Percentiles rank a stretch among this genome's conserved stretches.
These are phyloP conservation scores for Radopholus similis DNA, from an alignment of 1,140 invertebrate genomes.

Conservation along the genomic window DNA sequence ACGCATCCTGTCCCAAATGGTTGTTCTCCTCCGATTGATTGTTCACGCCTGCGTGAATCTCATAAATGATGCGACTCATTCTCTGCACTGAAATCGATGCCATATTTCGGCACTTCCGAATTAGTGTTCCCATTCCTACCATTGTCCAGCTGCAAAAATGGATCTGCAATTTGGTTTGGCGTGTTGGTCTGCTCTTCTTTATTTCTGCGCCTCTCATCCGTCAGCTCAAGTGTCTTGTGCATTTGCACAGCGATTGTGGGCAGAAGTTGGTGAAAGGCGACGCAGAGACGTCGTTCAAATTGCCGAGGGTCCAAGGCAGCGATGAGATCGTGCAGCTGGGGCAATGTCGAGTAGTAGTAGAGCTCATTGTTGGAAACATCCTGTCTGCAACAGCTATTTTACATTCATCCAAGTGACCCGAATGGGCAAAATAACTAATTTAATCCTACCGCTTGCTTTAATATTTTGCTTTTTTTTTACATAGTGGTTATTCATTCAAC, in stretches of 20 bases:
- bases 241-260: slow-evolving; percentile 39
- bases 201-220: slow-evolving; percentile 28
- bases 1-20: too few relatives aligned
- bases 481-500: slow-evolving; percentile 1
- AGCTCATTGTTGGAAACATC: slow-evolving; percentile 27
- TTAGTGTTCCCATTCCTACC: not conserved
- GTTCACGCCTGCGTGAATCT: not conserved
- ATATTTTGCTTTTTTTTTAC: too few relatives aligned
- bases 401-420: not conserved
- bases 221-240: slow-evolving; percentile 36
- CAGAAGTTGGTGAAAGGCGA: slow-evolving; percentile 7
- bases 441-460: not conserved
- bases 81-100: slow-evolving; percentile 14
- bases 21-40: not conserved
- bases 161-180: not conserved
- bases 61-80: slow-evolving; percentile 17
- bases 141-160: not conserved
- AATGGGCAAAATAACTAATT: not conserved
- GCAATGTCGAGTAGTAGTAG: slow-evolving; percentile 45
- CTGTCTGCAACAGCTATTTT: slow-evolving; percentile 28
- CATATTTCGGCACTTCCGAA: not conserved
- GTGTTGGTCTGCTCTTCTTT: slow-evolving; percentile 24
- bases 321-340: slow-evolving; percentile 39
- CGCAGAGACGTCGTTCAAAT: slow-evolving; percentile 32
- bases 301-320: slow-evolving; percentile 26